A percentile compares a stretch with the other conserved stretches of the same genome.
phyloP scores from a whole-genome alignment of 2,797 vertebrate genomes.

The Podargus strigoides region DNA sequence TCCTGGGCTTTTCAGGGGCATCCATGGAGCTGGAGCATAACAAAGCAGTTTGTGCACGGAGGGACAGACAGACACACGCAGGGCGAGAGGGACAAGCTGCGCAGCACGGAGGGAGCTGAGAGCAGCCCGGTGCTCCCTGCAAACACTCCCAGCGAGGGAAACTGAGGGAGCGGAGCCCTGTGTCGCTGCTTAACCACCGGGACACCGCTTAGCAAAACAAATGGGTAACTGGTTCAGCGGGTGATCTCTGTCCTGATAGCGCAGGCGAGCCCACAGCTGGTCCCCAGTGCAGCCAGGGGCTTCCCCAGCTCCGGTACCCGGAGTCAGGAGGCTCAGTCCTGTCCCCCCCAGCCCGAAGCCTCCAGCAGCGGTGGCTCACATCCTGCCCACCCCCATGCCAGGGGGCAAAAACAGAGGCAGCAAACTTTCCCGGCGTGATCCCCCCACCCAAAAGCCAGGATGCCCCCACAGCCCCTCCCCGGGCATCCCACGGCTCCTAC shows the following conservation, averaged over 20 bases:
- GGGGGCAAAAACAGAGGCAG: neutral
- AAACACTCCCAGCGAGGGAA: neutral
- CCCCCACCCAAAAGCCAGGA: neutral
- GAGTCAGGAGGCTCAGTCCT: neutral
- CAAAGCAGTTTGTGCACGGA: fast-evolving
- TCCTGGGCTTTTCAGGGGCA: neutral
- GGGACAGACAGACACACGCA: neutral
- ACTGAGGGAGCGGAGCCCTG: neutral
- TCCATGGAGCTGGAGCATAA: neutral
- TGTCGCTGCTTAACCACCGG: neutral
- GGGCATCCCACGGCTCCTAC: slow-evolving; percentile 1
- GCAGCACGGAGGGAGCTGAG: fast-evolving
- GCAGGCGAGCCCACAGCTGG: neutral
- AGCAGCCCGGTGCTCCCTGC: neutral
- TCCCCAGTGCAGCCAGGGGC: neutral
- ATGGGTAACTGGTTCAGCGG: neutral
- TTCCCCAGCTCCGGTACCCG: neutral
- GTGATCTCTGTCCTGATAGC: neutral
- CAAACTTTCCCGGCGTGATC: neutral
- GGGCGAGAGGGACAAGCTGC: neutral
- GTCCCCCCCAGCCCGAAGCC: neutral
- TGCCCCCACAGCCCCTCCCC: neutral
- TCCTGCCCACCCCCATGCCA: neutral
- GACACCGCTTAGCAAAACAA: neutral
- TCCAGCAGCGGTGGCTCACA: fast-evolving